Conservation (phyloP, 2,797 vertebrate species). For the Meda fulgida region DNA sequence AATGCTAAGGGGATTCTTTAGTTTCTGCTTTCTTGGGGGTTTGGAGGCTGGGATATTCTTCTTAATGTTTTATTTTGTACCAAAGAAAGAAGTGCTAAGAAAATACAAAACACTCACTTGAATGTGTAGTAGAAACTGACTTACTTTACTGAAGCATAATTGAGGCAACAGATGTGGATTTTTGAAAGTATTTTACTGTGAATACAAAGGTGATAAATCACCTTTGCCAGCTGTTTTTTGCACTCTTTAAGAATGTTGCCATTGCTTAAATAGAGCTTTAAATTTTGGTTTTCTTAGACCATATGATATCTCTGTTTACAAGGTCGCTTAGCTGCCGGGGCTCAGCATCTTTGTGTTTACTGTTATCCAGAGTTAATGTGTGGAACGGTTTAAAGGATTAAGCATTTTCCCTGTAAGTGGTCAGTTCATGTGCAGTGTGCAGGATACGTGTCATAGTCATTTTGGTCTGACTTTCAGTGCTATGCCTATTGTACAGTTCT, state of each 20-base stretch:
- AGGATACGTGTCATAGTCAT: constrained; percentile 52
- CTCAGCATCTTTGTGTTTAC: constrained; percentile 71
- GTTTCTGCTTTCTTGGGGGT: not conserved
- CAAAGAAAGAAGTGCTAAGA: not conserved
- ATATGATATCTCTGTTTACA: constrained; percentile 71
- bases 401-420: constrained; percentile 66
- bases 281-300: constrained; percentile 33
- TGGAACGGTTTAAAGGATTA: constrained; percentile 81
- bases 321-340: constrained; percentile 69
- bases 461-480: not conserved
- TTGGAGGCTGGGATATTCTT: not conserved
- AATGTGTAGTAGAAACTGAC: not conserved
- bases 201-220: not conserved
- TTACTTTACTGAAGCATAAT: not conserved
- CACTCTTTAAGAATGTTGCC: constrained; percentile 53
- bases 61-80: not conserved
- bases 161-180: not conserved
- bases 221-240: not conserved
- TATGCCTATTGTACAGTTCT: not conserved
- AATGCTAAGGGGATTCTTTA: not conserved
- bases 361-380: constrained; percentile 69
- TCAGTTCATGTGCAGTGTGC: constrained; percentile 54
- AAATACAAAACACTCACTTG: not conserved
- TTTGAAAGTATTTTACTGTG: not conserved
- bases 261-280: constrained; percentile 39